These are phyloP conservation scores for Lepeophtheirus salmonis DNA, from an alignment of 1,140 invertebrate genomes.

Conservation along the genomic window DNA sequence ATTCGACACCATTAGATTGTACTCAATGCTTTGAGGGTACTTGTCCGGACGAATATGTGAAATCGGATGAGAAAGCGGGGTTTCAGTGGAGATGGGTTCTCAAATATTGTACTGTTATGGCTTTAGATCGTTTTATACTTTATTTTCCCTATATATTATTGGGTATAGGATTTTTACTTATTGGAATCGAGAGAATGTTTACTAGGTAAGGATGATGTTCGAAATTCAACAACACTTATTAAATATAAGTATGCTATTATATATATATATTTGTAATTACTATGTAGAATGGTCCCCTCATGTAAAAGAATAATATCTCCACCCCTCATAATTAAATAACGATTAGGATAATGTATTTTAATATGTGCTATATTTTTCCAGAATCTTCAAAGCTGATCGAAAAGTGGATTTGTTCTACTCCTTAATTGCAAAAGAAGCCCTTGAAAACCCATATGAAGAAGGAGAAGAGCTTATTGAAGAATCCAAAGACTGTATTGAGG, in stretches of 20 bases:
- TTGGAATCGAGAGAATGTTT: slow-evolving; percentile 3
- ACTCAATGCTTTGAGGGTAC: not conserved
- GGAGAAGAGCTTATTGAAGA: not conserved
- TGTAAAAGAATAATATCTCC: too few species aligned
- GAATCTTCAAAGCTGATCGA: not conserved
- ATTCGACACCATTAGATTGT: slow-evolving; percentile 1
- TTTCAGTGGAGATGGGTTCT: not conserved
- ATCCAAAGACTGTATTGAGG: not conserved
- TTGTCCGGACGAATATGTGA: not conserved
- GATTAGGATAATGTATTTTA: not conserved
- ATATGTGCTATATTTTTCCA: not conserved
- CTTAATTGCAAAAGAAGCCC: not conserved
- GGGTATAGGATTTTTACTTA: not conserved
- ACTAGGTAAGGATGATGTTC: slow-evolving; percentile 8
- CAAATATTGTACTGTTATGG: slow-evolving; percentile 1
- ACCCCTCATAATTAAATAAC: too few species aligned
- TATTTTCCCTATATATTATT: slow-evolving; percentile 16
- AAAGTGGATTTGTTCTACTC: not conserved
- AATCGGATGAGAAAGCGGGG: not conserved
- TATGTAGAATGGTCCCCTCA: too few species aligned
- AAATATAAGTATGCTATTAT: too few species aligned
- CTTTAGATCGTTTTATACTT: slow-evolving; percentile 2
- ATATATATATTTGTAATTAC: too few species aligned
- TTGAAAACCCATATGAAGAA: not conserved
- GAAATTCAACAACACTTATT: too few species aligned